Evolutionary conservation across 2,113 vertebrate species (phyloP).

Genomic region (Cyprinodon brontotheroides): DNA sequence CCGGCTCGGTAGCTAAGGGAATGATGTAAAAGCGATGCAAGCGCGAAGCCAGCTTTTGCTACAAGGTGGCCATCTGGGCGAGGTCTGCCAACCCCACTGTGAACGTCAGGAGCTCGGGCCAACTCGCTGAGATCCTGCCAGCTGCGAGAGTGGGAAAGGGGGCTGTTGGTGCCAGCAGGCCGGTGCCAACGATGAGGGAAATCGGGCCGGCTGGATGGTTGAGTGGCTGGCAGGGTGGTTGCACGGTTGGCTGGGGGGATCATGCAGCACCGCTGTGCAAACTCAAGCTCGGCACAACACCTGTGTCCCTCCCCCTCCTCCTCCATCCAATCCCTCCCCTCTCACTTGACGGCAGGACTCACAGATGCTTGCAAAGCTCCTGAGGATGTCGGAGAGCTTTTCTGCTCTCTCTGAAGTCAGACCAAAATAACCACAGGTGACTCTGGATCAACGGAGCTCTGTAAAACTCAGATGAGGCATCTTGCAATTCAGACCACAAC

Average conservation of each 20-base stretch:
- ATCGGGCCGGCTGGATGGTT: conserved; percentile 56
- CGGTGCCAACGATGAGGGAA: conserved; percentile 50
- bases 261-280: conserved; percentile 60
- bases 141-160: conserved; percentile 43
- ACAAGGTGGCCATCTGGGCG: conserved; percentile 58
- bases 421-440: conserved; percentile 71
- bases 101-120: conserved; percentile 52
- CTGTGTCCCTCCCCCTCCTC: conserved; percentile 39
- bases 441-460: conserved; percentile 37
- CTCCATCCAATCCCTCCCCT: conserved; percentile 14
- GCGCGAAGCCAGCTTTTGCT: conserved; percentile 47
- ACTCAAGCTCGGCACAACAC: conserved; percentile 56
- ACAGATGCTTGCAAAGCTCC: conserved; percentile 68
- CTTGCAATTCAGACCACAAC: conserved; percentile 46
- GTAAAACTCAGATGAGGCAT: conserved; percentile 43
- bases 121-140: conserved; percentile 52
- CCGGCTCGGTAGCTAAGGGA: conserved; percentile 28
- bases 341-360: conserved; percentile 44
- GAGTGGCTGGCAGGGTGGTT: conserved; percentile 51
- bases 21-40: conserved; percentile 61
- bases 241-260: conserved; percentile 53
- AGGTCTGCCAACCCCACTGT: conserved; percentile 52
- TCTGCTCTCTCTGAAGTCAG: conserved; percentile 60
- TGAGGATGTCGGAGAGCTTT: conserved; percentile 48
- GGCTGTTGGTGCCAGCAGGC: conserved; percentile 34